Conservation (phyloP, 2,113 vertebrate genomes). For the Cavia aperea region DNA sequence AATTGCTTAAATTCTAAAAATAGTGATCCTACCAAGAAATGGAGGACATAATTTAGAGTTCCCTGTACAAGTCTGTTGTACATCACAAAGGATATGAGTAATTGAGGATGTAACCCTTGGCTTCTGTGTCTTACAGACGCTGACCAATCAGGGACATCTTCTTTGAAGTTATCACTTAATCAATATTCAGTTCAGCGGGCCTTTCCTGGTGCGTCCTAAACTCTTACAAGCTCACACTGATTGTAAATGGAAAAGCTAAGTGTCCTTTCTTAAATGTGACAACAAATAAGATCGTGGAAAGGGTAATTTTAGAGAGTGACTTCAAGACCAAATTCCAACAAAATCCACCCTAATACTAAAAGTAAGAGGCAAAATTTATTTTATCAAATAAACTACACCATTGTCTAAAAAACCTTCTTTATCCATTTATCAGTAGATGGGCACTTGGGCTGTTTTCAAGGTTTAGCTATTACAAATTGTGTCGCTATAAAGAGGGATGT, state of each 20-base stretch:
- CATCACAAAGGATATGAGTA: background rate
- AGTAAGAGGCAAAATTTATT: background rate
- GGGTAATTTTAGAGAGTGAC: background rate
- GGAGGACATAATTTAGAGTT: background rate
- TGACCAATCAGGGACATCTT: background rate
- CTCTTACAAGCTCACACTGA: background rate
- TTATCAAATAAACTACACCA: background rate
- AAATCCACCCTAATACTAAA: slow-evolving; percentile 6
- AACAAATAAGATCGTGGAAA: slow-evolving; percentile 40
- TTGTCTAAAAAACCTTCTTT: background rate
- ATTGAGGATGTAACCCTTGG: background rate
- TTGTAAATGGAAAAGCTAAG: slow-evolving; percentile 28
- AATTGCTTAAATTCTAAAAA: background rate
- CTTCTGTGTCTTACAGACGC: background rate
- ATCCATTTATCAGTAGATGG: background rate
- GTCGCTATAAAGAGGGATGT: too few species aligned
- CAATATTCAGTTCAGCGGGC: background rate
- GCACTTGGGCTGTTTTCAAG: background rate
- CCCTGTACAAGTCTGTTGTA: background rate
- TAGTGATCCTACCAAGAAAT: background rate
- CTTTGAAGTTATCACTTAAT: slow-evolving; percentile 40
- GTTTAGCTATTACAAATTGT: too few species aligned
- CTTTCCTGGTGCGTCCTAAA: background rate
- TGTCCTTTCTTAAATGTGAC: slow-evolving; percentile 24
- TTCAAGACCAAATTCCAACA: slow-evolving; percentile 39